Conservation (phyloP, 2,888 invertebrate genomes). For the Phanerotoma sp. region DNA sequence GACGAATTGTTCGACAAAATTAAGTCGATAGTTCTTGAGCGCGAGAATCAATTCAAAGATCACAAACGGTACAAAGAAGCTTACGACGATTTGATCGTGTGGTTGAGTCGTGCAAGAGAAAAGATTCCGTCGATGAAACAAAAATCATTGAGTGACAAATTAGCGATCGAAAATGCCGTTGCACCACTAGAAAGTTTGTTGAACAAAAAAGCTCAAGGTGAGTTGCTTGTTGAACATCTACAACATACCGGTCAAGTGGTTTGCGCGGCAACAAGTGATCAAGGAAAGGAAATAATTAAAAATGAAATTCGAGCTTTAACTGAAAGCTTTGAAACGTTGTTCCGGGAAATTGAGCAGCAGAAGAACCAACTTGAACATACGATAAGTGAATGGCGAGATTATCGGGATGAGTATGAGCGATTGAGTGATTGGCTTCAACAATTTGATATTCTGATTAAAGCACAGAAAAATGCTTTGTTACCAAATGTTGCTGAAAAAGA, state of each 20-base stretch:
- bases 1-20: conserved; percentile 76
- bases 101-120: conserved; percentile 85
- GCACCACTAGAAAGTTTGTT: conserved; percentile 82
- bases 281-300: conserved; percentile 77
- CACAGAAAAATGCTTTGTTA: conserved; percentile 81
- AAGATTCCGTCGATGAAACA: conserved; percentile 87
- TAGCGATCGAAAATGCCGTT: conserved; percentile 86
- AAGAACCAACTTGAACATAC: conserved; percentile 81
- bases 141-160: conserved; percentile 79
- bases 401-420: conserved; percentile 90
- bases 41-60: conserved; percentile 85
- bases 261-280: conserved; percentile 76
- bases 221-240: conserved; percentile 81
- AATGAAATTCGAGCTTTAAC: conserved; percentile 84
- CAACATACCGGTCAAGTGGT: conserved; percentile 87
- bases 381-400: conserved; percentile 82
- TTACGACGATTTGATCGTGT: conserved; percentile 83
- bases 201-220: conserved; percentile 90
- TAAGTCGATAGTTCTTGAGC: conserved; percentile 70
- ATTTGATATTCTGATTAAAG: conserved; percentile 86
- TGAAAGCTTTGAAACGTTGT: conserved; percentile 81
- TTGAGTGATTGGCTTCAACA: conserved; percentile 92
- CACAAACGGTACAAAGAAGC: conserved; percentile 89
- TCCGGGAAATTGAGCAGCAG: conserved; percentile 82
- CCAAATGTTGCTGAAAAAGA: conserved; percentile 80